Evolutionary conservation across 2,888 invertebrate genomes (phyloP).

Genomic region (Brachynemurus nebulosus): DNA sequence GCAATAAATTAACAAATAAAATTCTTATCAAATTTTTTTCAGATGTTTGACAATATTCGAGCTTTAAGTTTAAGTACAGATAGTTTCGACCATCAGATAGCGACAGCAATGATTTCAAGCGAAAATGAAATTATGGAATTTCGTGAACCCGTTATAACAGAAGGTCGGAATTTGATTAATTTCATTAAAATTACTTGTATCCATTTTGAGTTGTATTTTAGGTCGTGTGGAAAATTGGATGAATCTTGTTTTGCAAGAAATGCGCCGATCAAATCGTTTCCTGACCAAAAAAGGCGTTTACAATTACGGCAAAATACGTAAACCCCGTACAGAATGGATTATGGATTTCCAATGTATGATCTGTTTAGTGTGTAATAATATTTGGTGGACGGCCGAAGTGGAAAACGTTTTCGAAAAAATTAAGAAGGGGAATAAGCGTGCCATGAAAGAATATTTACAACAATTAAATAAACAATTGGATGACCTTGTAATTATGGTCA

Average conservation of each 20-base stretch:
- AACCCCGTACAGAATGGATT: conserved; percentile 70
- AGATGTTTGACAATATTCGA: conserved; percentile 88
- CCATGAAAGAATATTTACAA: conserved; percentile 80
- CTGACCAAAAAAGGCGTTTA: conserved; percentile 79
- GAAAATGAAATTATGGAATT: conserved; percentile 85
- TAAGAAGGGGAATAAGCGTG: conserved; percentile 60
- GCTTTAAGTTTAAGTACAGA: conserved; percentile 55
- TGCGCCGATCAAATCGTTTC: conserved; percentile 69
- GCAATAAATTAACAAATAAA: too few relatives aligned
- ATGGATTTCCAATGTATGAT: conserved; percentile 65
- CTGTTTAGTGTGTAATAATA: conserved; percentile 26
- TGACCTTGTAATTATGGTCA: conserved; percentile 63
- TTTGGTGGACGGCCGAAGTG: conserved; percentile 95
- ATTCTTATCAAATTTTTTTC: conserved; percentile 23
- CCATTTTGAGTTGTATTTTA: neutral
- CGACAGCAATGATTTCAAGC: conserved; percentile 72
- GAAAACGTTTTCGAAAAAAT: conserved; percentile 73
- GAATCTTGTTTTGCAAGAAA: conserved; percentile 70
- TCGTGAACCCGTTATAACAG: conserved; percentile 49
- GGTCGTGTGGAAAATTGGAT: conserved; percentile 81
- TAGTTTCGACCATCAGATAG: conserved; percentile 48
- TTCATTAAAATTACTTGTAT: too few relatives aligned
- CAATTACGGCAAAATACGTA: conserved; percentile 64
- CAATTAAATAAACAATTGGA: conserved; percentile 71
- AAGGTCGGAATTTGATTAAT: too few relatives aligned